phyloP scores from a whole-genome alignment of 2,113 vertebrate species.

The Bubo blakistoni region DNA sequence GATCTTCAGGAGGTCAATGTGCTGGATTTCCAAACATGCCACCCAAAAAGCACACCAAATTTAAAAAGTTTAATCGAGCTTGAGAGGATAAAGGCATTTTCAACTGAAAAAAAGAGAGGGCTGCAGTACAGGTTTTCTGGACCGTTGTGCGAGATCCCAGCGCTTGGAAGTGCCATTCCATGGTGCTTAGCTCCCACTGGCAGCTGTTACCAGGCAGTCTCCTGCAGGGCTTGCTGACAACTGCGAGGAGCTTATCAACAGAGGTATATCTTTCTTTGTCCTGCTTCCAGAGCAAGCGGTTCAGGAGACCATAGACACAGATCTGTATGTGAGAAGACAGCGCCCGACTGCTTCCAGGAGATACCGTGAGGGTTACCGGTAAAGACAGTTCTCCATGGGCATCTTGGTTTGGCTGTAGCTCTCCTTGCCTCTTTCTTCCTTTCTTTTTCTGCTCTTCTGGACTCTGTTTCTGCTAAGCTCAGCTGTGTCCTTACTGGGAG shows the following conservation, averaged over 20 bases:
- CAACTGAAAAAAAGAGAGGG: not conserved
- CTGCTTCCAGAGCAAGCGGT: slow-evolving; percentile 55
- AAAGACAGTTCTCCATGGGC: not conserved
- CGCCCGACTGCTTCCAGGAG: not conserved
- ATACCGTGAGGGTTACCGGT: not conserved
- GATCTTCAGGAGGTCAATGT: not conserved
- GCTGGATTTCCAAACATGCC: not conserved
- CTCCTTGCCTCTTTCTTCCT: not conserved
- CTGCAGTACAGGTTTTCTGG: not conserved
- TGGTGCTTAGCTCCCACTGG: not conserved
- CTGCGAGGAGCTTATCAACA: not conserved
- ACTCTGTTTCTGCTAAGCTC: not conserved
- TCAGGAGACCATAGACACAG: slow-evolving; percentile 44
- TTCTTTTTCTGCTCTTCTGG: not conserved
- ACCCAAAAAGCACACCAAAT: not conserved
- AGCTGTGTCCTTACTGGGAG: accelerated
- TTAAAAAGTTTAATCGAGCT: not conserved
- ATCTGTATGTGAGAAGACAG: not conserved
- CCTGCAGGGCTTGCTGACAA: not conserved
- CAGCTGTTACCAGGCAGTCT: not conserved
- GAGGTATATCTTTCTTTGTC: not conserved
- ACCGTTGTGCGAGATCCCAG: not conserved
- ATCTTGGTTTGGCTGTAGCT: not conserved
- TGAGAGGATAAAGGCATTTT: not conserved
- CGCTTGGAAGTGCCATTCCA: not conserved